Base-by-base conservation (phyloP, 2,113 vertebrate species). In the Lontra canadensis region DNA sequence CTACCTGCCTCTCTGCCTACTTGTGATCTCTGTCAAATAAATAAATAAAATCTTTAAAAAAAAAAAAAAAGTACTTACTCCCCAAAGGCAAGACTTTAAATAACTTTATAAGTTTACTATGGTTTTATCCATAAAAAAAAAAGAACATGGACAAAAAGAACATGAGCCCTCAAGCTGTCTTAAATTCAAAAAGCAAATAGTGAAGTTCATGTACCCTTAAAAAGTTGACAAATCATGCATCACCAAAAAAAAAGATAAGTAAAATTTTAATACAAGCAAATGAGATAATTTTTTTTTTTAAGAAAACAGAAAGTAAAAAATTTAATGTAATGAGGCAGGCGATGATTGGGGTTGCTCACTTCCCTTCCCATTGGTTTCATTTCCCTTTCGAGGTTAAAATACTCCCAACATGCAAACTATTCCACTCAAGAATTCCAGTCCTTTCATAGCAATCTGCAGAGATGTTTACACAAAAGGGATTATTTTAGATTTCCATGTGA, bases 281-380 rank as follows among this genome's bases (percentile, higher is more conserved):
- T 90, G 81, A 95, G 71, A 61, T 61, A 4, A n/a, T 55, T 21
- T 76, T 63, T 88, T 90, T 88, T 90, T 73, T 67, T 15, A 87
- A 92, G 39, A 57, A 88, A 87, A 88, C 20, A 78, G 39, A 96
- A 94, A 94, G 71, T 74, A 65, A 94, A 91, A 83, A 80, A 42
- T 34, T 26, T 34, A 79, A 87, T 23, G 69, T 15, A 86, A 83
- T 13, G 8, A 81, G 55, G 55, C n/a, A 88, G 82, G 87, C 61
- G 13, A 36, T 49, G 88, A n/a, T 11, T 31, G 12, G 52, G 13
- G 42, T 4, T 63, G 67, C 67, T 88, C 39, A 55, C 87, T 97
- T 98, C 97, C 76, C 74, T 89, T 81, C 55, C 63, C 2, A 10
- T 2, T 78, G 80, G 73, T 97, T 95, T 98, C 98, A 92, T 29